Percentiles rank a stretch among this genome's conserved stretches.
These are phyloP conservation scores for Callocephalon fimbriatum DNA, from an alignment of 2,113 vertebrate species.

Conservation along the genomic window DNA sequence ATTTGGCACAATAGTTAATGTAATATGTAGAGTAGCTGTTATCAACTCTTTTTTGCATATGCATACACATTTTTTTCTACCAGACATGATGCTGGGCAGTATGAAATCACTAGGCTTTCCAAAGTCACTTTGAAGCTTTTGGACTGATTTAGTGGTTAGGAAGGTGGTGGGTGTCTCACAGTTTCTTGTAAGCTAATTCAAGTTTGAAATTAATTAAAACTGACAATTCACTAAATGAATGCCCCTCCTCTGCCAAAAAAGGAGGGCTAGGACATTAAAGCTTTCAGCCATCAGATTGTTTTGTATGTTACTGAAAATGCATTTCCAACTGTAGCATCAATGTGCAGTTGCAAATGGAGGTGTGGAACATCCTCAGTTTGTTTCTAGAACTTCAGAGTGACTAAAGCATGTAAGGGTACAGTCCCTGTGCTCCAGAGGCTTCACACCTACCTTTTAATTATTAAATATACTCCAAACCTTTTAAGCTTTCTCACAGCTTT, in stretches of 20 bases:
- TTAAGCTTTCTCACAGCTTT: neutral
- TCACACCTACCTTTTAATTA: neutral
- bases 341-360: neutral
- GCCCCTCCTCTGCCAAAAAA: neutral
- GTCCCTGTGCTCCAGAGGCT: neutral
- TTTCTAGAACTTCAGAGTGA: neutral
- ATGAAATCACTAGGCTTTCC: neutral
- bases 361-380: neutral
- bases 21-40: neutral
- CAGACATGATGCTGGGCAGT: neutral
- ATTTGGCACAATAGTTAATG: neutral
- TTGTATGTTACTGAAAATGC: neutral
- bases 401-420: neutral
- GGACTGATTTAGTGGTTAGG: constrained; percentile 15
- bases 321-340: neutral
- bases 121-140: constrained; percentile 25
- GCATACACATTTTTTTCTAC: neutral
- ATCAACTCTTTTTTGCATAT: neutral
- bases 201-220: neutral
- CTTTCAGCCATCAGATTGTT: neutral
- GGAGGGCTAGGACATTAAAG: rapidly evolving
- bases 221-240: neutral
- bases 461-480: neutral
- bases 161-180: neutral
- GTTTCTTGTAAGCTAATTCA: neutral